A percentile compares a stretch with the other conserved stretches of the same genome.
Conservation (phyloP, 2,888 invertebrate species). For the Chironomus tentans region DNA sequence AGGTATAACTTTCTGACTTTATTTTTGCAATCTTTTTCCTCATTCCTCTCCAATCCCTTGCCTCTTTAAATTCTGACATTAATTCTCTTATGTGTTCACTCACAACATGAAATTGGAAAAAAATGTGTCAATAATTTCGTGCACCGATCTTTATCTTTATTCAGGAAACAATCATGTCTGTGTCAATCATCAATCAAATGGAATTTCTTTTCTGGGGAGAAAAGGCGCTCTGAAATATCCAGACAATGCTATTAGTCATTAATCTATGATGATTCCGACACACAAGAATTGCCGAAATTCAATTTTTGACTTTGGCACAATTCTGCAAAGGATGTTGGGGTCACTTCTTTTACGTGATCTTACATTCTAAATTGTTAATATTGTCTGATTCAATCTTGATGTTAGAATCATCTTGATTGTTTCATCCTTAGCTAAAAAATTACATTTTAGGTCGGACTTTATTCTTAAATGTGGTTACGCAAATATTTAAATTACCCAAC, state of each 20-base stretch:
- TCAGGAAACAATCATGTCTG: constrained; percentile 25
- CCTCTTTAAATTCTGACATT: too few relatives aligned
- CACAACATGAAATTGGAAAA: not conserved
- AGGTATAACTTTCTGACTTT: not conserved
- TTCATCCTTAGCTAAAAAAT: too few relatives aligned
- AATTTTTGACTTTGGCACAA: not conserved
- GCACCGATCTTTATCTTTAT: not conserved
- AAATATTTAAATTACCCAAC: not conserved
- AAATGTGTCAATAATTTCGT: constrained; percentile 20
- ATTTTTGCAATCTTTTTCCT: not conserved
- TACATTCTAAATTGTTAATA: too few relatives aligned
- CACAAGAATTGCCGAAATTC: not conserved
- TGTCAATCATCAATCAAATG: constrained; percentile 23
- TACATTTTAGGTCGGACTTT: too few relatives aligned
- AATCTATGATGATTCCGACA: not conserved
- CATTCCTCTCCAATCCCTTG: too few relatives aligned
- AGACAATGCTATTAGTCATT: not conserved
- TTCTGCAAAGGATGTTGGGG: too few relatives aligned
- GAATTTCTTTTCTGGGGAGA: not conserved
- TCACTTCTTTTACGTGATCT: too few relatives aligned
- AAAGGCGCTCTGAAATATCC: not conserved
- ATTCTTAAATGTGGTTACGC: too few relatives aligned
- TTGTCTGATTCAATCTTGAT: too few relatives aligned
- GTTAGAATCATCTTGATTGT: too few relatives aligned
- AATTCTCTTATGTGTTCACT: not conserved